These are phyloP conservation scores for Cremastinae sp. DNA, from an alignment of 2,888 invertebrate species.

Conservation along the genomic window DNA sequence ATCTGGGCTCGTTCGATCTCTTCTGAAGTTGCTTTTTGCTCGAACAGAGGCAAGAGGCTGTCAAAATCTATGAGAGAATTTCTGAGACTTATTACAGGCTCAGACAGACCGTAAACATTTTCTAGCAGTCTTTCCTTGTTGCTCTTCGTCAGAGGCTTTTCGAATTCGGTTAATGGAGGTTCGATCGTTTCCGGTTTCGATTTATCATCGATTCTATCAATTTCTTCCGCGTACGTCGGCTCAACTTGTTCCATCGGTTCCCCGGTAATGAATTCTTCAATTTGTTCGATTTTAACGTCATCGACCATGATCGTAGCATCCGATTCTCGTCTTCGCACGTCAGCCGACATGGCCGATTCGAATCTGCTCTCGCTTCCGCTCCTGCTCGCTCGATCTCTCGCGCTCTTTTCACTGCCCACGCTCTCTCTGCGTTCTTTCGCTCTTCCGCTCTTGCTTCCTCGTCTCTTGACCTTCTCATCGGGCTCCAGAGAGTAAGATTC, in stretches of 20 bases:
- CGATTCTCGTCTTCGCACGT: constrained; percentile 50
- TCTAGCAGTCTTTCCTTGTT: constrained; percentile 70
- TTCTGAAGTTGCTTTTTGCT: constrained; percentile 53
- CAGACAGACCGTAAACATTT: constrained; percentile 66
- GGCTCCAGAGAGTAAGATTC: constrained; percentile 66
- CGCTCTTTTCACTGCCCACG: constrained; percentile 49
- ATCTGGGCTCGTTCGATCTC: constrained; percentile 65
- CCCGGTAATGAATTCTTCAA: constrained; percentile 26
- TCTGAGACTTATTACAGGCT: constrained; percentile 70
- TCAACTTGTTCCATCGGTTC: constrained; percentile 17
- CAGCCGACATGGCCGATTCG: constrained; percentile 44
- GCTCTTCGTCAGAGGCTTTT: constrained; percentile 64
- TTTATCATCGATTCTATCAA: constrained; percentile 40
- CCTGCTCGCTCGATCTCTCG: constrained; percentile 35
- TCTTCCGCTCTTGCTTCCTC: constrained; percentile 51
- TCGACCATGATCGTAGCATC: constrained; percentile 57
- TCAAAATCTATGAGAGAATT: constrained; percentile 70
- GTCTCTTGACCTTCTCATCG: constrained; percentile 57
- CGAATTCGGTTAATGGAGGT: constrained; percentile 58
- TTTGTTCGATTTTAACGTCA: constrained; percentile 52
- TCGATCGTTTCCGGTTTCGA: constrained; percentile 37
- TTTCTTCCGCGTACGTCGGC: no score
- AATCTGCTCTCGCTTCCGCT: constrained; percentile 51
- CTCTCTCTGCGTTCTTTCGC: constrained; percentile 55
- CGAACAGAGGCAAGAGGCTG: constrained; percentile 60